Evolutionary conservation across 1,140 invertebrate species (phyloP).

Genomic region (Temnothorax curvispinosus): DNA sequence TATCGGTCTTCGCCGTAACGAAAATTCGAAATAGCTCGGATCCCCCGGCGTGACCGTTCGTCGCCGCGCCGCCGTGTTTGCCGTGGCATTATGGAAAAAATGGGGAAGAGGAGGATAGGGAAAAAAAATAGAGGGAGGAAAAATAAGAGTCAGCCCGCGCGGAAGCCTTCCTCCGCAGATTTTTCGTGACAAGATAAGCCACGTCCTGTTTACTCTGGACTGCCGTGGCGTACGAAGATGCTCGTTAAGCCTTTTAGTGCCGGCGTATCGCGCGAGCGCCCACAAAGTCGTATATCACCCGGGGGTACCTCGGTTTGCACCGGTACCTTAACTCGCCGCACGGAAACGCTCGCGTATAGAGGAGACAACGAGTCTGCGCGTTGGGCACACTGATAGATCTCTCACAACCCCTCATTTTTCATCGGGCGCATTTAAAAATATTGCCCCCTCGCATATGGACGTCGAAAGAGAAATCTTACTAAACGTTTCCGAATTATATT

Average conservation of each 20-base stretch:
- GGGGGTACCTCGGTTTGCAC: constrained; percentile 72
- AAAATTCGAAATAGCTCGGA: constrained; percentile 53
- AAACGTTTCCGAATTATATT: constrained; percentile 14
- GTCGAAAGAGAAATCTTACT: constrained; percentile 12
- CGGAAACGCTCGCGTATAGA: constrained; percentile 68
- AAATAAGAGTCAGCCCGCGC: constrained; percentile 74
- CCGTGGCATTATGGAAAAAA: constrained; percentile 67
- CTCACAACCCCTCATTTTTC: constrained; percentile 30
- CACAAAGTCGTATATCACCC: constrained; percentile 83
- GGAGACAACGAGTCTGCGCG: constrained; percentile 76
- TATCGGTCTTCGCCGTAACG: constrained; percentile 21
- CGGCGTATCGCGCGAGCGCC: constrained; percentile 81
- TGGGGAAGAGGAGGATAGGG: neutral
- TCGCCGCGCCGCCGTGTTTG: constrained; percentile 61
- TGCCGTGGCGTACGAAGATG: constrained; percentile 83
- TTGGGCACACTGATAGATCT: constrained; percentile 67
- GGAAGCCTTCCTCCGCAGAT: constrained; percentile 80
- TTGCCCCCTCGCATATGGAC: neutral
- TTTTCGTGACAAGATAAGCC: constrained; percentile 86
- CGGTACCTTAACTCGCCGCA: constrained; percentile 71
- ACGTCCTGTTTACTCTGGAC: constrained; percentile 84
- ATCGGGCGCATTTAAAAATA: constrained; percentile 25
- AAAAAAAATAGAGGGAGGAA: constrained; percentile 61
- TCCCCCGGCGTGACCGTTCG: constrained; percentile 34
- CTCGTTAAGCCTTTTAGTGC: constrained; percentile 85